Evolutionary conservation across 2,797 vertebrate genomes (phyloP).

Genomic region (Rhyacichthys aspro): DNA sequence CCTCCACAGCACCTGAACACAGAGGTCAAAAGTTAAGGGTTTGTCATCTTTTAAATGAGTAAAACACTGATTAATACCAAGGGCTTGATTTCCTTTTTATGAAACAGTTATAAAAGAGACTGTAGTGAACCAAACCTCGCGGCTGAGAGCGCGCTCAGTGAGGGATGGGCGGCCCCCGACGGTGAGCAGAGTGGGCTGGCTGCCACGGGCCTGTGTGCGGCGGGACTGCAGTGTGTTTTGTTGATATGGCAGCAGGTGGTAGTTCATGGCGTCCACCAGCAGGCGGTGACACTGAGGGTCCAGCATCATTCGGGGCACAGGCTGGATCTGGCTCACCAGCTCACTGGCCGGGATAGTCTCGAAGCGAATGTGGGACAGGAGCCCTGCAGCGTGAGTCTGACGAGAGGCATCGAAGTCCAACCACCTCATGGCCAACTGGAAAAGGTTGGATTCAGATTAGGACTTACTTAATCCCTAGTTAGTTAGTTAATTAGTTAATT

Average conservation of each 20-base stretch:
- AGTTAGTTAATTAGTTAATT: too few species aligned
- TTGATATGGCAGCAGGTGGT: constrained; percentile 88
- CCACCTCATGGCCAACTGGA: constrained; percentile 84
- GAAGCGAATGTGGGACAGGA: constrained; percentile 82
- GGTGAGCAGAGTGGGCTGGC: constrained; percentile 82
- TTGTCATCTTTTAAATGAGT: neutral
- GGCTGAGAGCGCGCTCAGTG: constrained; percentile 85
- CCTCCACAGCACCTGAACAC: constrained; percentile 80
- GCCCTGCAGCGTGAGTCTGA: constrained; percentile 77
- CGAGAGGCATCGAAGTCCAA: constrained; percentile 84
- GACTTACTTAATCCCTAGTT: neutral
- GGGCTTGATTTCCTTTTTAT: too few species aligned
- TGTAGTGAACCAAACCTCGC: constrained; percentile 70
- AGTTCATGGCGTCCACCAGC: constrained; percentile 90
- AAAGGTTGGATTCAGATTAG: neutral
- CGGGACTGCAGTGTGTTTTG: constrained; percentile 86
- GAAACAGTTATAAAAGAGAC: neutral
- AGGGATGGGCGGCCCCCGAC: constrained; percentile 84
- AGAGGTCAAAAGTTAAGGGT: constrained; percentile 38
- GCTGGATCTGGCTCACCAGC: constrained; percentile 86
- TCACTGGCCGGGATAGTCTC: constrained; percentile 87
- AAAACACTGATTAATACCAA: too few species aligned
- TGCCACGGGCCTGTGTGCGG: constrained; percentile 81
- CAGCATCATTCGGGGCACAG: constrained; percentile 86
- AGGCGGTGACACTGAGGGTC: constrained; percentile 86